A percentile compares a stretch with the other conserved stretches of the same genome.
These are phyloP conservation scores for Sus cebifrons DNA, from an alignment of 2,797 vertebrate species.

Conservation along the genomic window DNA sequence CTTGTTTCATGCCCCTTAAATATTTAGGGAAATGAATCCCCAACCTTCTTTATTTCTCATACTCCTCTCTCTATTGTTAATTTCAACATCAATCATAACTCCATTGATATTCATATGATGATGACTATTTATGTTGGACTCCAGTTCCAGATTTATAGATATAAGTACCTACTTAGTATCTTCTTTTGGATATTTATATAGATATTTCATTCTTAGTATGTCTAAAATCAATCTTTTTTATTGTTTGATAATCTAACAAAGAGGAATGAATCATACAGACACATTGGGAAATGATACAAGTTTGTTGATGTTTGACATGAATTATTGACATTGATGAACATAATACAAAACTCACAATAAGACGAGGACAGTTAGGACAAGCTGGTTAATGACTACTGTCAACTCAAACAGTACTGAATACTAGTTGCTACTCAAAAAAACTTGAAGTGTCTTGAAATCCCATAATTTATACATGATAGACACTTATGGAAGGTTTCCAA, in stretches of 20 bases:
- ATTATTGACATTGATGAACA: slow-evolving; percentile 54
- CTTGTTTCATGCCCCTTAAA: neutral
- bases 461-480: neutral
- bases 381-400: slow-evolving; percentile 44
- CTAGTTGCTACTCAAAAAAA: slow-evolving; percentile 20
- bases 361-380: slow-evolving; percentile 57
- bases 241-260: slow-evolving; percentile 67
- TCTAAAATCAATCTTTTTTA: neutral
- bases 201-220: neutral
- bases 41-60: slow-evolving; percentile 13
- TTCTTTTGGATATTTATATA: neutral
- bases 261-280: slow-evolving; percentile 60
- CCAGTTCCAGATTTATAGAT: neutral
- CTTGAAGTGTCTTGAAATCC: slow-evolving; percentile 56
- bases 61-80: neutral
- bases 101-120: neutral
- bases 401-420: slow-evolving; percentile 65
- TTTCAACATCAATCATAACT: slow-evolving; percentile 29
- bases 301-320: slow-evolving; percentile 58
- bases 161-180: neutral
- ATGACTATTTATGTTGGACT: neutral
- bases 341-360: slow-evolving; percentile 60
- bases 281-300: slow-evolving; percentile 58
- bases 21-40: slow-evolving; percentile 38
- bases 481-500: neutral